These are phyloP conservation scores for Arvicanthis niloticus DNA, from an alignment of 2,113 vertebrate genomes.

Conservation along the genomic window DNA sequence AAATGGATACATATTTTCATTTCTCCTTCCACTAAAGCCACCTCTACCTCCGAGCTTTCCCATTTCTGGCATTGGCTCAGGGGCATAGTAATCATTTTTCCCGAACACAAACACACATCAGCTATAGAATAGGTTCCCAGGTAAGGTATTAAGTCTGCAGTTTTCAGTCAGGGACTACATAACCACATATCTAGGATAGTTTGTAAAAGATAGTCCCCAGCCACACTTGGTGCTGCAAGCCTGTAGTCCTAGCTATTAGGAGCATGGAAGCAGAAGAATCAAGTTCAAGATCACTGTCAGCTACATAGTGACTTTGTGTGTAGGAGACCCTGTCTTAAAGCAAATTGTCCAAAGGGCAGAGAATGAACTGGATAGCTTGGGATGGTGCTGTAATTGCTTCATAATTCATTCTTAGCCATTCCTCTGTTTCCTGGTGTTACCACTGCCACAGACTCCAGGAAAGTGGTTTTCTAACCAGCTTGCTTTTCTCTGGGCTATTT, in stretches of 20 bases:
- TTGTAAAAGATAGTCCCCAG: not conserved
- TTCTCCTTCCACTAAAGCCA: not conserved
- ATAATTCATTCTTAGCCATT: not conserved
- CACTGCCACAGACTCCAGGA: not conserved
- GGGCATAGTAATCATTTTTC: constrained; percentile 19
- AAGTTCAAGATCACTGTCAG: not conserved
- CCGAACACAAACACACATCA: not conserved
- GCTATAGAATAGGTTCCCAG: not conserved
- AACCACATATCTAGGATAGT: not conserved
- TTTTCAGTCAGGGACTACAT: constrained; percentile 44
- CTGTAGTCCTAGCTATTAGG: not conserved
- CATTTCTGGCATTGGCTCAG: not conserved
- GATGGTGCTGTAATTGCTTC: not conserved
- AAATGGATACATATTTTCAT: not conserved
- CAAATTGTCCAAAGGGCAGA: not conserved
- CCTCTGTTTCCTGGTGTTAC: not conserved
- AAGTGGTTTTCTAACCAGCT: constrained; percentile 51
- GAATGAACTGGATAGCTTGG: not conserved
- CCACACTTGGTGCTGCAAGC: not conserved
- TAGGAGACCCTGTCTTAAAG: not conserved
- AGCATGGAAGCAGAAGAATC: not conserved
- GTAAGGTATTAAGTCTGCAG: not conserved
- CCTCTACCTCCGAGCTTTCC: not conserved
- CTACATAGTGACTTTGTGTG: too few species aligned
- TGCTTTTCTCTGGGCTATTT: constrained; percentile 30